Base-by-base conservation (phyloP, 2,113 vertebrate species). In the Psittacara wagleri region DNA sequence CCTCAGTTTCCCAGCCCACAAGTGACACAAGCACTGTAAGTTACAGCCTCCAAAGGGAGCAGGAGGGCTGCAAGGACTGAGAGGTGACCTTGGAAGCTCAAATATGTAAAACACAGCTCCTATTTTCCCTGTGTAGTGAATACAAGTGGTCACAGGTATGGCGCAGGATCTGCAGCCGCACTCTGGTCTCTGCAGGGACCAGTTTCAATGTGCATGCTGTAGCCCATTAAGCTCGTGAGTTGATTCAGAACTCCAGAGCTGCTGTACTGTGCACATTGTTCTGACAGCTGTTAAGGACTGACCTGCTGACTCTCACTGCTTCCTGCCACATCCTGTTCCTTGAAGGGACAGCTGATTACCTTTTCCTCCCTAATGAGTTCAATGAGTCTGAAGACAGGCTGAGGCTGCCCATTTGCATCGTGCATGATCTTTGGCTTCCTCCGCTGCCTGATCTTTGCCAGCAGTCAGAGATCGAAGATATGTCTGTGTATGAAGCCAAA, bases 121-220 rank as follows among this genome's bases (percentile, higher is more conserved):
- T 9, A 0, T 8, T 37, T 27, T 57, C 64, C 44, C 49, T 28
- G 64, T 2, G n/a, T 35, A 10, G 20, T 17, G 16, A 33, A 41
- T 0, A 9, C 6, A 25, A 28, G 9, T 1, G 0, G 27, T 8
- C 20, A 18, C 44, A 48, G 75, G 43, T 70, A 19, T 1, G 12
- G 43, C 7, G 62, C 4, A 23, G 57, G 57, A 64, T 8, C 43
- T 0, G 4, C 41, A 4, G 1, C 25, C 0, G 0, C 27, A 0
- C 43, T 46, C 67, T 6, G 29, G 10, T 63, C 76, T 43, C 54
- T 1, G 7, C 24, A 43, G 86, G 61, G 78, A 35, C 33, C 3
- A 2, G 23, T 51, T 72, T 48, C 37, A 37, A 25, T 4, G 44
- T 7, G 31, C 25, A 7, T 7, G 9, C 72, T 83, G n/a, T 25